phyloP scores from a whole-genome alignment of 2,113 vertebrate genomes.

The Cebus imitator region DNA sequence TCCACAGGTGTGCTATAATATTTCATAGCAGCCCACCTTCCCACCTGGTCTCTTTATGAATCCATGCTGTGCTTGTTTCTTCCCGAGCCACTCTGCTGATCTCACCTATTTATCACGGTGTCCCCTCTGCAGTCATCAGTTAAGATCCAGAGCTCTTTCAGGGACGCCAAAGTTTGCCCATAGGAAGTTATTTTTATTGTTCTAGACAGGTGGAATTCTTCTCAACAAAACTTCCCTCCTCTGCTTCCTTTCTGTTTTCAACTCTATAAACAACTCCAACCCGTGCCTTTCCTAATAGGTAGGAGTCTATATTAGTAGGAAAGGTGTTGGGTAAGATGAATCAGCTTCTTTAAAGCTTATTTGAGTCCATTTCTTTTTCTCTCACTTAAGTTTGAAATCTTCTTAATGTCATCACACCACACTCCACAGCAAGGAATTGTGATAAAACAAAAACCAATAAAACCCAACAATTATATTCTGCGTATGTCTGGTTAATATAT shows the following conservation, averaged over 20 bases:
- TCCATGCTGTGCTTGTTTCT: background rate
- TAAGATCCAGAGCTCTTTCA: background rate
- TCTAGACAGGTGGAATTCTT: background rate
- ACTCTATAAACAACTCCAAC: background rate
- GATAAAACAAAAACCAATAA: background rate
- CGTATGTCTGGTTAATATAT: background rate
- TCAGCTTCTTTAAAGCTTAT: constrained; percentile 20
- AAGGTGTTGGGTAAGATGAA: constrained; percentile 41
- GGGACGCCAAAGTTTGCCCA: background rate
- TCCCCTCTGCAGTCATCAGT: background rate
- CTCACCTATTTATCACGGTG: background rate
- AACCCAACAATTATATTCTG: constrained; percentile 2
- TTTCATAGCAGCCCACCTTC: background rate
- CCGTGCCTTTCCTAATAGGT: background rate
- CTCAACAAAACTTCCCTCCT: background rate
- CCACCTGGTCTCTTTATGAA: background rate
- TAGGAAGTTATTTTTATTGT: constrained; percentile 20
- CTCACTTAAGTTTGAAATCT: constrained; percentile 37
- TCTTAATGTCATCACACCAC: constrained; percentile 3
- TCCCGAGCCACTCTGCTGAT: background rate
- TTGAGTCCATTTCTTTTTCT: constrained; percentile 24
- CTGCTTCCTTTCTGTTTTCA: constrained; percentile 30
- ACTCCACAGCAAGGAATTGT: constrained; percentile 45
- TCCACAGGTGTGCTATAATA: background rate
- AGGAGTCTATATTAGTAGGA: background rate